phyloP scores from a whole-genome alignment of 2,888 invertebrate species.

The Nemotelus pantherinus region DNA sequence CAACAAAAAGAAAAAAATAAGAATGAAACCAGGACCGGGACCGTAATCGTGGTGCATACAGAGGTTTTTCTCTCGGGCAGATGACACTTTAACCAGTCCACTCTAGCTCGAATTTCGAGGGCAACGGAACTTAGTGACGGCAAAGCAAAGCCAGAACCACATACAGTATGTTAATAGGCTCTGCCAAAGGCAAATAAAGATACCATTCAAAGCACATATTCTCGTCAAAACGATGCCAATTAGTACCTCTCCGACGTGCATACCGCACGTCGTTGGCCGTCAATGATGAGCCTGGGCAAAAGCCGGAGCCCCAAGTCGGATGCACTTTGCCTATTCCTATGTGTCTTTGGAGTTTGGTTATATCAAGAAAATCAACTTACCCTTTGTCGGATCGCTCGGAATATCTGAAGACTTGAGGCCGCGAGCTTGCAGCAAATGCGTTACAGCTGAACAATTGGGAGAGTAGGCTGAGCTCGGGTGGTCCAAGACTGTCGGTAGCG shows the following conservation, averaged over 20 bases:
- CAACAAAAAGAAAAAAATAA: not conserved
- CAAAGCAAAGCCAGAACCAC: too few species aligned
- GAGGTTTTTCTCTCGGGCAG: not conserved
- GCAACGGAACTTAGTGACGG: too few species aligned
- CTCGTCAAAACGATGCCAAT: conserved; percentile 14
- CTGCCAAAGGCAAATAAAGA: not conserved
- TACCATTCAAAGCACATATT: not conserved
- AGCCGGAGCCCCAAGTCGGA: too few species aligned
- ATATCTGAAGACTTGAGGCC: conserved; percentile 35
- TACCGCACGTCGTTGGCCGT: not conserved
- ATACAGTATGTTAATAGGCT: too few species aligned
- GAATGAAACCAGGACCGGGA: conserved; percentile 20
- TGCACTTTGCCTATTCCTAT: not conserved
- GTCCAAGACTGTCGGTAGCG: not conserved
- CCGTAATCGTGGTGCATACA: not conserved
- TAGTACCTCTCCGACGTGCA: conserved; percentile 5
- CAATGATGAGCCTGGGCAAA: not conserved
- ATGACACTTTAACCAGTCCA: conserved; percentile 27
- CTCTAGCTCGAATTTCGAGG: too few species aligned
- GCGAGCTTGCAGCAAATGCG: conserved; percentile 36
- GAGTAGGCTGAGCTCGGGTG: not conserved
- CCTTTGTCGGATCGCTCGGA: conserved; percentile 40
- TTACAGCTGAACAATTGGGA: conserved; percentile 37
- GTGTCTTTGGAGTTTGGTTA: not conserved
- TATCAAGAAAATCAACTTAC: conserved; percentile 31